Base-by-base conservation (phyloP, 2,888 invertebrate genomes). In the Fragum sueziense region DNA sequence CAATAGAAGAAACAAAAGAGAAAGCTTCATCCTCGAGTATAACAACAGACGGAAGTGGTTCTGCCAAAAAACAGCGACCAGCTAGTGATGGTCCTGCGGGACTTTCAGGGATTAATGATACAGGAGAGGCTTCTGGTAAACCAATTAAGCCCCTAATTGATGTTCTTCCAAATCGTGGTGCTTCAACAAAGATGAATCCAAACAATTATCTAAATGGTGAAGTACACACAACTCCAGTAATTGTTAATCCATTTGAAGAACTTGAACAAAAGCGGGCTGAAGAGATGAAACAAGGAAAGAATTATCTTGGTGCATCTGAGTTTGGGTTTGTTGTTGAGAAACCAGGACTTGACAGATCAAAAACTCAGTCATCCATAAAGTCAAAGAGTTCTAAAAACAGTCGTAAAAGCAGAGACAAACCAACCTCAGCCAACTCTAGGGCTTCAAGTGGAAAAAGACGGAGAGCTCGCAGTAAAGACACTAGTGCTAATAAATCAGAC, bases 161-260 rank as follows among this genome's bases (percentile, higher is more conserved):
- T 29, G 86, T 88, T 22, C 62, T 85, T n/a, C 80, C 88, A 22
- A 71, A 74, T 25, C 62, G 71, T 65, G 80, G 83, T 27, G 79
- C 83, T 59, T 79, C 85, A 20, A 80, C 84, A 37, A 80, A 85
- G 59, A 61, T 83, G 54, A 65, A 69, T 47, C 77, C 65, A 69
- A 73, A 72, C 33, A 74, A 74, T 20, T 79, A 79, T 62, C 33
- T 83, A 27, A 84, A 83, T 52, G 37, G 73, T 17, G 33, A 67
- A 57, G 70, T 72, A 17, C 52, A 79, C 14, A 80, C 84, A 9
- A 89, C 90, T 4, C 91, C 90, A 9, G 80, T 91, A 11, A 91
- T 91, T 70, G 89, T 89, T 2, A 89, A 91, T 81, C 90, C 90
- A 31, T 91, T 88, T 87, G 91, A 89, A 79, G 86, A 89, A 70